Evolutionary conservation across 2,797 vertebrate species (phyloP).

Genomic region (Centroberyx gerrardi): DNA sequence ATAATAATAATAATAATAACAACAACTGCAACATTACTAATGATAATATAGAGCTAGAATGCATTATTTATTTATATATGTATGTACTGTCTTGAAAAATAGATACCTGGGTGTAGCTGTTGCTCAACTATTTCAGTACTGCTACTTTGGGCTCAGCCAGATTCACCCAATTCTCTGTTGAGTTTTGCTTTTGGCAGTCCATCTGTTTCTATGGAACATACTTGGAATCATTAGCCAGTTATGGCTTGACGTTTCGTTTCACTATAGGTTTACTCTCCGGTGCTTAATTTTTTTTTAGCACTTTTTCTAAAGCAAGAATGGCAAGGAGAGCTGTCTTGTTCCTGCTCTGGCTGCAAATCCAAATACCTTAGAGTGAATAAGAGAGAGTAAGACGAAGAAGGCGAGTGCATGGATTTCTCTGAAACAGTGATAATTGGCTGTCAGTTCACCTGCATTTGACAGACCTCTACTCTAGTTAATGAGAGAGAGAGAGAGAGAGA

Average conservation of each 20-base stretch:
- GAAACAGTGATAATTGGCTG: conserved; percentile 42
- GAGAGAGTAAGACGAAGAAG: not conserved
- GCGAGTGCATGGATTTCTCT: conserved; percentile 11
- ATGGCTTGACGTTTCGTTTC: not conserved
- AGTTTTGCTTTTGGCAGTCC: not conserved
- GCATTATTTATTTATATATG: not conserved
- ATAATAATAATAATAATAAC: not conserved
- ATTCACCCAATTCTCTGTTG: not conserved
- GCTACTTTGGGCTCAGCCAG: not conserved
- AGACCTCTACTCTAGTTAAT: conserved; percentile 29
- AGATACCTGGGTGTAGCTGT: not conserved
- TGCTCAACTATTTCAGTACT: not conserved
- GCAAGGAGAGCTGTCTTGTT: not conserved
- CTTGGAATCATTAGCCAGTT: no score
- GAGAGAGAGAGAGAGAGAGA: not conserved
- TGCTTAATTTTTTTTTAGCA: conserved; percentile 6
- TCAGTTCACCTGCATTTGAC: conserved; percentile 50
- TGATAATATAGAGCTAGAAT: not conserved
- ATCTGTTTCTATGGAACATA: not conserved
- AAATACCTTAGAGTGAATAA: conserved; percentile 5
- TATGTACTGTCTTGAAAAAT: not conserved
- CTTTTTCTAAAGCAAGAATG: conserved; percentile 31
- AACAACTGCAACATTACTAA: not conserved
- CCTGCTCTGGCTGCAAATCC: not conserved
- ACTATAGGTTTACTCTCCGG: not conserved